phyloP scores from a whole-genome alignment of 2,797 vertebrate genomes.

The Nyctalus aviator region DNA sequence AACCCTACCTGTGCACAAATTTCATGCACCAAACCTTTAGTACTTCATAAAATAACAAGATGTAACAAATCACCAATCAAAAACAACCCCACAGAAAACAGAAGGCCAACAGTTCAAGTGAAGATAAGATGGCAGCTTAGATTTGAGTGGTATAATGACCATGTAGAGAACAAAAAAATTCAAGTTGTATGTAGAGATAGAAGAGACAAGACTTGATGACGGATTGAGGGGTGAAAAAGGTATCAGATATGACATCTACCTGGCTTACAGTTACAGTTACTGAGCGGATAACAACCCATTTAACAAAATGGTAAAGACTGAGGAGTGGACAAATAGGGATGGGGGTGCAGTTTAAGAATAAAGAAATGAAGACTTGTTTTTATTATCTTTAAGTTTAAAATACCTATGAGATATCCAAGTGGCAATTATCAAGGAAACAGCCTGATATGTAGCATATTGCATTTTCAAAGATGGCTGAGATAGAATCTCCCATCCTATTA shows the following conservation, averaged over 20 bases:
- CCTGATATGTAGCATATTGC: not conserved
- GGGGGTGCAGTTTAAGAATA: not conserved
- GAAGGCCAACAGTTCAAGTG: not conserved
- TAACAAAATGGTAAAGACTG: not conserved
- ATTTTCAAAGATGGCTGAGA: constrained; percentile 8
- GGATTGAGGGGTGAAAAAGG: not conserved
- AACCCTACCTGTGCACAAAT: no score
- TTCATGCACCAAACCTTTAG: no score
- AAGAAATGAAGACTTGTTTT: not conserved
- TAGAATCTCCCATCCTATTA: not conserved
- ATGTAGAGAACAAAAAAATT: not conserved
- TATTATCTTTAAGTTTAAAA: not conserved
- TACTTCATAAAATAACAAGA: not conserved
- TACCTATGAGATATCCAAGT: not conserved
- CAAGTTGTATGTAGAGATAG: not conserved
- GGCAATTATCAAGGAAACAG: not conserved
- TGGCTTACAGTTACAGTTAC: not conserved
- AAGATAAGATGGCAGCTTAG: not conserved
- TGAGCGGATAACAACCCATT: not conserved
- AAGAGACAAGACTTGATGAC: not conserved
- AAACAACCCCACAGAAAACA: not conserved
- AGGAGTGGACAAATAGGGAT: not conserved
- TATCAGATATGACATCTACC: not conserved
- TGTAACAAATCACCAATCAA: not conserved
- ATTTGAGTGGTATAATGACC: not conserved